These are phyloP conservation scores for Laticauda colubrina DNA, from an alignment of 2,113 vertebrate genomes.

Conservation along the genomic window DNA sequence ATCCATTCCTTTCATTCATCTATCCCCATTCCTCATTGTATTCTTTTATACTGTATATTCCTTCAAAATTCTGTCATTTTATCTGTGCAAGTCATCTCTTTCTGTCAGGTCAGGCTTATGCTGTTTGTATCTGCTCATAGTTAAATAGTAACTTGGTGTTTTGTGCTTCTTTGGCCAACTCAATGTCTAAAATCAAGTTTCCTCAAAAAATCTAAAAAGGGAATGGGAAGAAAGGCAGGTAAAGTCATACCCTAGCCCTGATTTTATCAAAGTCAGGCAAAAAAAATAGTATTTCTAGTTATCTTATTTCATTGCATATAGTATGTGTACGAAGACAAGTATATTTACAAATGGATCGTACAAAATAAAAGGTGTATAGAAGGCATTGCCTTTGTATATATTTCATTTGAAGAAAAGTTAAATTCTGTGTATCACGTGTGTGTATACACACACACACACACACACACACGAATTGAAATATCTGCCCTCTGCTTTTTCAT, in stretches of 20 bases:
- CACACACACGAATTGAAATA: background rate
- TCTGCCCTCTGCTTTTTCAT: background rate
- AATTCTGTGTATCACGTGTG: background rate
- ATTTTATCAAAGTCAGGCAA: background rate
- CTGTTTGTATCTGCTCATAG: background rate
- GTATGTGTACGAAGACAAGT: background rate
- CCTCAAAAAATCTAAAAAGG: background rate
- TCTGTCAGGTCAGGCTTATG: background rate
- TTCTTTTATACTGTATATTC: background rate
- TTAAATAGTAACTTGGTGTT: background rate
- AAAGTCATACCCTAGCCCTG: background rate
- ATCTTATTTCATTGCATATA: background rate
- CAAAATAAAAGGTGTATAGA: background rate
- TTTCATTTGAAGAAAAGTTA: background rate
- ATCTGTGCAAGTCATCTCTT: background rate
- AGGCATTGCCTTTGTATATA: background rate
- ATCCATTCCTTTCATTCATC: background rate
- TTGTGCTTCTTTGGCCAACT: background rate
- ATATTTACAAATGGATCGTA: background rate
- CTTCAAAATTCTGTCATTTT: background rate
- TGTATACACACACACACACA: background rate
- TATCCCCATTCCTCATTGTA: background rate
- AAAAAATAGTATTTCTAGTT: background rate
- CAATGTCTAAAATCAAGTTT: background rate
- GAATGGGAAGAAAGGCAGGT: background rate